These are phyloP conservation scores for Eulemur macaco DNA, from an alignment of 2,113 vertebrate species.

Conservation along the genomic window DNA sequence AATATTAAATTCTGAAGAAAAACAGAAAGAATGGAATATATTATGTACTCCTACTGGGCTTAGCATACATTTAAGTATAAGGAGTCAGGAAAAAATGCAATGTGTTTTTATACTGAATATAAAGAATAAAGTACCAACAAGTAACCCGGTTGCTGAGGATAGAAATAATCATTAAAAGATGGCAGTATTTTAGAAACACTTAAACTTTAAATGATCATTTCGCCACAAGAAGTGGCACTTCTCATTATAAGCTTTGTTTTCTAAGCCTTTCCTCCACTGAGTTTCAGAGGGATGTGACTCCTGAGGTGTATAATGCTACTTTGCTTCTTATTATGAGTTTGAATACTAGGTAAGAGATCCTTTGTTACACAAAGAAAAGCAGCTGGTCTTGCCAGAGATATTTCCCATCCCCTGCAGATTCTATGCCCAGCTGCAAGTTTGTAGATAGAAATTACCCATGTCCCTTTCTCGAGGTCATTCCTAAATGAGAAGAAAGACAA, in stretches of 20 bases:
- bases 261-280: neutral
- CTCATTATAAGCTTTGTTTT: neutral
- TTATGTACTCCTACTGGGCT: neutral
- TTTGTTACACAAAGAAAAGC: conserved; percentile 2
- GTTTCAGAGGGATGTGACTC: neutral
- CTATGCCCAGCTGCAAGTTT: neutral
- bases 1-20: conserved; percentile 15
- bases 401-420: neutral
- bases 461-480: neutral
- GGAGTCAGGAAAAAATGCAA: neutral
- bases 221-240: neutral
- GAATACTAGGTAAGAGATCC: neutral
- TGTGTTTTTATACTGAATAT: neutral
- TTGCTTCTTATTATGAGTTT: neutral
- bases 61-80: conserved; percentile 38
- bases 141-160: neutral
- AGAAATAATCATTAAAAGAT: conserved; percentile 22
- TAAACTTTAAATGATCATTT: neutral
- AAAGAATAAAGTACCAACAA: neutral
- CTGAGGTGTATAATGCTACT: neutral
- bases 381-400: neutral
- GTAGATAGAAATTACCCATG: neutral
- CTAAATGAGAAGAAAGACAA: neutral
- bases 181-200: neutral
- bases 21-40: neutral